Evolutionary conservation across 2,888 invertebrate species (phyloP), one percentile per base, ranked within the genome.

Genomic region (Hedychridium roseum): DNA sequence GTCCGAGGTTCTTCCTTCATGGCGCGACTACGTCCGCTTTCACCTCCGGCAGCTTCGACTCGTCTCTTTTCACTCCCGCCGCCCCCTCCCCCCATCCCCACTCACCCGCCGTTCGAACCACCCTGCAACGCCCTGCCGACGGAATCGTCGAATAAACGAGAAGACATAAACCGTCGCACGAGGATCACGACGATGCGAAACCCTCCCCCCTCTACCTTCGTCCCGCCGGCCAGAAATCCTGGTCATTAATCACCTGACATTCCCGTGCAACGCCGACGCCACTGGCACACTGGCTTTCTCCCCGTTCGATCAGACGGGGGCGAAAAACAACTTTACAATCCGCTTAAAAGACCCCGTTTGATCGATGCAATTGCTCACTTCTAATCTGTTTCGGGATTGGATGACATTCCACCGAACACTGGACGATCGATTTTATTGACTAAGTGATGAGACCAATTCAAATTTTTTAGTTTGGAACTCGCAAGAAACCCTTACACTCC

Each of bases 211-310:
- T n/a, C n/a, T n/a, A n/a, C n/a, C n/a, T n/a, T n/a, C n/a, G n/a
- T n/a, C n/a, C n/a, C n/a, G n/a, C n/a, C n/a, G n/a, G n/a, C n/a
- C n/a, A n/a, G 65, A 66, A 67, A 57, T 57, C 52, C 52, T 45
- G 63, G 58, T 73, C 73, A 75, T 74, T 75, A 74, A 75, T 75
- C 75, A 74, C 73, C 50, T 64, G 58, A 56, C 53, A 54, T 52
- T 58, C 54, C 52, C 57, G 57, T 52, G 52, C 51, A 50, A 38
- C 50, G 45, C 47, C 54, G 54, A 64, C 60, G 50, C 60, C 50
- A 47, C 55, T 60, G 57, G 53, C 58, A 55, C 57, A 59, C 57
- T 59, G 55, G 62, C 61, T 70, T 69, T 54, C 4, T 59, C 57
- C 60, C 57, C 63, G 57, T 56, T 54, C 56, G 51, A 41, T 51